A percentile compares a stretch with the other conserved stretches of the same genome.
These are phyloP conservation scores for Calidris pugnax DNA, from an alignment of 2,113 vertebrate genomes.

Conservation along the genomic window DNA sequence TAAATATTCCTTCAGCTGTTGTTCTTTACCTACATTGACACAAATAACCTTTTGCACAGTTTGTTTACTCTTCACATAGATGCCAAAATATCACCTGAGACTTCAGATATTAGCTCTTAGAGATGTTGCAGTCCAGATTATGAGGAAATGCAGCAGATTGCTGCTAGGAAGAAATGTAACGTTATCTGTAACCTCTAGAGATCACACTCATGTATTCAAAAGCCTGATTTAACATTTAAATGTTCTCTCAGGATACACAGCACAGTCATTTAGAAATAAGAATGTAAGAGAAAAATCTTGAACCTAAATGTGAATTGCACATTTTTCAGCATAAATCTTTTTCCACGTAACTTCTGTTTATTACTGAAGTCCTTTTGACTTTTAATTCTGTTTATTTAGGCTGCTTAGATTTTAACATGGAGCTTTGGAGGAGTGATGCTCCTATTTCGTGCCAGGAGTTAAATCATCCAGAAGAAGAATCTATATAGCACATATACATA, in stretches of 20 bases:
- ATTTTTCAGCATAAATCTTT: not conserved
- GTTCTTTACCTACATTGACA: not conserved
- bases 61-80: slow-evolving; percentile 9
- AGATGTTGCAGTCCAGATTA: not conserved
- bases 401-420: not conserved
- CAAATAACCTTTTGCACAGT: not conserved
- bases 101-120: not conserved
- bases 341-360: not conserved
- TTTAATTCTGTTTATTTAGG: slow-evolving; percentile 6
- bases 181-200: not conserved
- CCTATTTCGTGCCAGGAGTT: not conserved
- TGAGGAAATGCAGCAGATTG: not conserved
- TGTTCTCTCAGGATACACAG: not conserved
- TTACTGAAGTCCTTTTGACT: not conserved
- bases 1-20: not conserved
- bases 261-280: not conserved
- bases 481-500: not conserved
- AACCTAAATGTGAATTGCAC: not conserved
- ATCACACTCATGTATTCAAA: not conserved
- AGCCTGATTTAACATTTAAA: not conserved
- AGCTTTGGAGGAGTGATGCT: not conserved
- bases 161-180: not conserved
- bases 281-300: not conserved
- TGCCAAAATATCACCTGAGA: slow-evolving; percentile 5
- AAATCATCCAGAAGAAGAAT: not conserved